phyloP scores from a whole-genome alignment of 2,113 vertebrate genomes.

The Sinocyclocheilus maitianheensis region DNA sequence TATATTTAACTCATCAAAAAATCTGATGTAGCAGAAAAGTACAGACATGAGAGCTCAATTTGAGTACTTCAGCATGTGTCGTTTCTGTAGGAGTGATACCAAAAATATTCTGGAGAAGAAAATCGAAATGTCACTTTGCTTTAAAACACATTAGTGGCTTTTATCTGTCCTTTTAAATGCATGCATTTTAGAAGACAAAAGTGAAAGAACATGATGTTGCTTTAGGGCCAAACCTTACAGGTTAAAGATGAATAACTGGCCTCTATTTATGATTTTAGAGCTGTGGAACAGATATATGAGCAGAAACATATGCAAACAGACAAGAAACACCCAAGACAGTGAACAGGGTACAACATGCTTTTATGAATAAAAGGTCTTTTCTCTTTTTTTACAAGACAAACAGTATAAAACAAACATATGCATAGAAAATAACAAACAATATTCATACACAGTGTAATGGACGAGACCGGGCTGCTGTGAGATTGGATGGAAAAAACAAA shows the following conservation, averaged over 20 bases:
- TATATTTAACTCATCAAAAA: background rate
- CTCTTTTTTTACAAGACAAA: slow-evolving; percentile 73
- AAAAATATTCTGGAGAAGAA: background rate
- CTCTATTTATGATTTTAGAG: background rate
- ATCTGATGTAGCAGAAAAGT: background rate
- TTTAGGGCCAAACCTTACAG: background rate
- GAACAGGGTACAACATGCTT: slow-evolving; percentile 77
- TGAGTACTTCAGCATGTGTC: background rate
- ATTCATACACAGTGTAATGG: slow-evolving; percentile 60
- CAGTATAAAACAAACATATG: slow-evolving; percentile 77
- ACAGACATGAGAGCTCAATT: background rate
- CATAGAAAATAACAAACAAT: slow-evolving; percentile 69
- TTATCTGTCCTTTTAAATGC: background rate
- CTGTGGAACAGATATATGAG: background rate
- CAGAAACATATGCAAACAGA: slow-evolving; percentile 1
- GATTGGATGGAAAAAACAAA: slow-evolving; percentile 65
- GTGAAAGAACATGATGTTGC: background rate
- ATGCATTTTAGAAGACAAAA: background rate
- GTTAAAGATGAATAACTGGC: background rate
- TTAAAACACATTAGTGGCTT: background rate
- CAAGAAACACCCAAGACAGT: slow-evolving; percentile 51
- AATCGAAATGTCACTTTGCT: background rate
- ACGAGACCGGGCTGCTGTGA: slow-evolving; percentile 67
- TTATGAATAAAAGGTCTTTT: slow-evolving; percentile 74
- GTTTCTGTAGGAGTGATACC: background rate